phyloP scores from a whole-genome alignment of 2,113 vertebrate genomes.

The Lepisosteus osseus region DNA sequence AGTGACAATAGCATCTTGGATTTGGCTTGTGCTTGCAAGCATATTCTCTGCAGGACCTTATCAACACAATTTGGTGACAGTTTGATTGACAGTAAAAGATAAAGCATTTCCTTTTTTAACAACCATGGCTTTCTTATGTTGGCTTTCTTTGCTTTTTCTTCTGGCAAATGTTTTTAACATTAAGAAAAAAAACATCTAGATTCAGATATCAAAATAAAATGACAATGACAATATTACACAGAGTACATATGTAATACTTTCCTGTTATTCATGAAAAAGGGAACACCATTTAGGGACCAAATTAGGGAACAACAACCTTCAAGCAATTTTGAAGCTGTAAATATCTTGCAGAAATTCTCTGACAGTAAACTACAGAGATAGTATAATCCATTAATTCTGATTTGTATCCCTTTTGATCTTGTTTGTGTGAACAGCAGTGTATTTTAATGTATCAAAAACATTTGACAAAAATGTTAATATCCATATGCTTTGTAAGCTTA shows the following conservation, averaged over 20 bases:
- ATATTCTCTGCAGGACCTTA: not conserved
- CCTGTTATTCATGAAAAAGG: not conserved
- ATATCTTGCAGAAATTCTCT: not conserved
- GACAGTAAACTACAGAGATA: not conserved
- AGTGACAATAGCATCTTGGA: not conserved
- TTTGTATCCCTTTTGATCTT: not conserved
- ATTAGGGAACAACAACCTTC: no score
- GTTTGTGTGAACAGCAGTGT: not conserved
- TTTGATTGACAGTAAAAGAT: conserved; percentile 39
- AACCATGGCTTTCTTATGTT: conserved; percentile 16
- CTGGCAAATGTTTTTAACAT: conserved; percentile 5
- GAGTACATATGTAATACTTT: not conserved
- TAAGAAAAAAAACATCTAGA: conserved; percentile 5
- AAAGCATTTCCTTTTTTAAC: conserved; percentile 33
- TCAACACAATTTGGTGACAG: conserved; percentile 25
- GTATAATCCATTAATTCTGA: not conserved
- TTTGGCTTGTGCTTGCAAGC: conserved; percentile 6
- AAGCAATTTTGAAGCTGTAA: not conserved
- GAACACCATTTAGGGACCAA: no score
- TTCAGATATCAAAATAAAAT: not conserved
- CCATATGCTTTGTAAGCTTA: no score
- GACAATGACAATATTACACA: no score
- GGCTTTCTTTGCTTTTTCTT: conserved; percentile 14
- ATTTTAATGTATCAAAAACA: not conserved
- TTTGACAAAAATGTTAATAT: no score